phyloP scores from a whole-genome alignment of 2,113 vertebrate genomes.

The Mungos mungo region DNA sequence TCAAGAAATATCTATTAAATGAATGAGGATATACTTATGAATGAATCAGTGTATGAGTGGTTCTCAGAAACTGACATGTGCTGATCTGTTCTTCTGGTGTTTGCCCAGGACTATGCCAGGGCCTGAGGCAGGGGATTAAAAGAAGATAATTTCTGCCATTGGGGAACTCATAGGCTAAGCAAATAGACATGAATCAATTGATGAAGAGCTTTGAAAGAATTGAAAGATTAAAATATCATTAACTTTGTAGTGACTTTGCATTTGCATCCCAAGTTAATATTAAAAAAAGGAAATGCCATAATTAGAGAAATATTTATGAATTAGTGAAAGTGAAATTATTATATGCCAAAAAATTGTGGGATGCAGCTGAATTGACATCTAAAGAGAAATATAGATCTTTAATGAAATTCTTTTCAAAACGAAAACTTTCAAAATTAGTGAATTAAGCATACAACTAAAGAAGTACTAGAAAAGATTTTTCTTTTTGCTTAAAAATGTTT shows the following conservation, averaged over 20 bases:
- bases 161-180: not conserved
- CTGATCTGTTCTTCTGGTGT: not conserved
- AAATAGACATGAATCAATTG: not conserved
- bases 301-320: slow-evolving; percentile 14
- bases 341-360: not conserved
- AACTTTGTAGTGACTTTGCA: not conserved
- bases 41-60: not conserved
- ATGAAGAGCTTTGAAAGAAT: slow-evolving; percentile 49
- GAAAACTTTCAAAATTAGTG: not conserved
- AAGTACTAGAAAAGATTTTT: not conserved
- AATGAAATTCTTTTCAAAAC: not conserved
- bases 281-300: not conserved
- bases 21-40: not conserved
- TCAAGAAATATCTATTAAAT: not conserved
- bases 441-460: not conserved
- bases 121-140: not conserved
- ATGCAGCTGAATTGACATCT: not conserved
- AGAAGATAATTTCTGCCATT: not conserved
- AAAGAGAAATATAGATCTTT: not conserved
- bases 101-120: not conserved
- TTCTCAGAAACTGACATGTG: not conserved
- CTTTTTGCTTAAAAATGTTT: too few species aligned
- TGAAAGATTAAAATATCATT: slow-evolving; percentile 46
- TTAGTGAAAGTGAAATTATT: slow-evolving; percentile 23
- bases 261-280: not conserved